Evolutionary conservation across 2,888 invertebrate genomes (phyloP), one percentile per base, ranked within the genome.

Genomic region (Vanessa cardui): DNA sequence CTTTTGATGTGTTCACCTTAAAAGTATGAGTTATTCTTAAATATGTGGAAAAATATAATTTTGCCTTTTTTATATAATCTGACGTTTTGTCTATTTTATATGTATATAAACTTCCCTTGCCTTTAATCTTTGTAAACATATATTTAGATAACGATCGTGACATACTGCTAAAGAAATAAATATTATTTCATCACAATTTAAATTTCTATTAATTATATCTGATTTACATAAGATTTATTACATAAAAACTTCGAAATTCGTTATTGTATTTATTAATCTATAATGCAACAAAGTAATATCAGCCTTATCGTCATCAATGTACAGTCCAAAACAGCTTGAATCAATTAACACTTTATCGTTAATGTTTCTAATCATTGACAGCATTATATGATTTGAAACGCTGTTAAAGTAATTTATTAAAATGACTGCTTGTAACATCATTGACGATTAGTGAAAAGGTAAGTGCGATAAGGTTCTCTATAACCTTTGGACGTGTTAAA

Each of bases 391-490:
- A 52, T 52, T 58, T 58, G 16, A 39, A 58, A 58, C 58, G 7
- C 20, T 58, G 20, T 39, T 5, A 39, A 12, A 58, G 7, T 58
- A 58, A 58, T 8, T 9, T 33, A n/a, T 50, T 15, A 33, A 56
- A 31, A n/a, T 20, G 8, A 56, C 54, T 52, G 45, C 26, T 21
- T 56, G 18, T 4, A 46, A 44, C n/a, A 33, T 44, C n/a, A 39
- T 50, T 39, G 21, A 20, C 26, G 21, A 9, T 8, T 26, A 52
- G 21, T 39, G 16, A 33, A 46, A 31, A 18, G 52, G 58, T 49
- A 5, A 64, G 31, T 60, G 54, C 54, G 20, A n/a, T 56, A 64
- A 60, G 20, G 63, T 52, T 64, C 54, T 49, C n/a, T n/a, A n/a
- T n/a, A n/a, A 46, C n/a, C 6, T 46, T 12, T 26, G 26, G 26